phyloP scores from a whole-genome alignment of 2,113 vertebrate genomes.

The Hiodon alosoides region DNA sequence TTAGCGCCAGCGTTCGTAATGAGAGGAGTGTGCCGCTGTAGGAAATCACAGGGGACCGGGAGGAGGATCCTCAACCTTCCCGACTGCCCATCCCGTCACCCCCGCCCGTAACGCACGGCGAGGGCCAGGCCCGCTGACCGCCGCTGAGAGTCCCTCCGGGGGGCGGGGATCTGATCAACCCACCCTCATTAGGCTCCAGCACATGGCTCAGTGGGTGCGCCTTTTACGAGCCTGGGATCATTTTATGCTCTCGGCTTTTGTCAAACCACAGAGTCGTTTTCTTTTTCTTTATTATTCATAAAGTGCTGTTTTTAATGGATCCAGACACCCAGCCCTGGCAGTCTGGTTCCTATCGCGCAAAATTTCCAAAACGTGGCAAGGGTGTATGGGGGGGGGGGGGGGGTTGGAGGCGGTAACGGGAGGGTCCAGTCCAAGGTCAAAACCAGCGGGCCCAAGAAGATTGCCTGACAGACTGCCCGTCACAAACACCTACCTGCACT shows the following conservation, averaged over 20 bases:
- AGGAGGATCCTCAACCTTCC: neutral
- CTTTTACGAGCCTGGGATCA: slow-evolving; percentile 27
- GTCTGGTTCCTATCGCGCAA: neutral
- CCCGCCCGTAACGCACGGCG: slow-evolving; percentile 50
- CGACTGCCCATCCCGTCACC: slow-evolving; percentile 49
- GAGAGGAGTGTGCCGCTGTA: neutral
- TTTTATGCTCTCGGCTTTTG: slow-evolving; percentile 22
- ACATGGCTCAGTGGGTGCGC: slow-evolving; percentile 20
- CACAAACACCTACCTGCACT: neutral
- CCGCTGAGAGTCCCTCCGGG: neutral
- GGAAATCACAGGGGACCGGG: neutral
- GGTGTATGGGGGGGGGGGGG: neutral
- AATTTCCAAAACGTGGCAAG: neutral
- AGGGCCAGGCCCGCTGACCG: too few relatives aligned
- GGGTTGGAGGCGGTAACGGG: too few relatives aligned
- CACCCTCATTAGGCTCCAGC: slow-evolving; percentile 16
- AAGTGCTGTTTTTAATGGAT: slow-evolving; percentile 6
- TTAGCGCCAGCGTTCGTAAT: slow-evolving; percentile 6
- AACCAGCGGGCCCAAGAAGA: too few relatives aligned
- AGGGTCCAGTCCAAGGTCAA: neutral
- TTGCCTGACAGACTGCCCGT: neutral
- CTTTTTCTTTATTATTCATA: neutral
- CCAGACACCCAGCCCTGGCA: slow-evolving; percentile 17
- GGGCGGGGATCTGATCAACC: slow-evolving; percentile 6
- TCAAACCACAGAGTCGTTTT: slow-evolving; percentile 20